phyloP scores from a whole-genome alignment of 2,797 vertebrate species.

The Microcaecilia unicolor region DNA sequence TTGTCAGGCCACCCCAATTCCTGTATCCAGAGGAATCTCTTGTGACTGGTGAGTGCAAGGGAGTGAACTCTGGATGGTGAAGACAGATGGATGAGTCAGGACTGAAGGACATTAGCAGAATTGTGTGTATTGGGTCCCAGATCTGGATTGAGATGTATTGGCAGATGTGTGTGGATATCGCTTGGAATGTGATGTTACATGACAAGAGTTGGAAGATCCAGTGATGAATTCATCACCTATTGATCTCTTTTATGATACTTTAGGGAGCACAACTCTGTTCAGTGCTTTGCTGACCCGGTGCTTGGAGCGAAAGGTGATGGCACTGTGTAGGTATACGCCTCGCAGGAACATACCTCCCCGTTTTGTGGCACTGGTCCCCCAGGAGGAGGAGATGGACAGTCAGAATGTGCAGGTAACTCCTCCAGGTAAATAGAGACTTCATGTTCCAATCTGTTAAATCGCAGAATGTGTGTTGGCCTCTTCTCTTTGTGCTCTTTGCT shows the following conservation, averaged over 20 bases:
- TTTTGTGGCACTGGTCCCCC: slow-evolving; percentile 84
- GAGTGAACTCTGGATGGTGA: no score
- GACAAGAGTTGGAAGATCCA: background rate
- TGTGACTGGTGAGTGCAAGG: slow-evolving; percentile 64
- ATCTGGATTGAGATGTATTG: no score
- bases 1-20: slow-evolving; percentile 70
- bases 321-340: slow-evolving; percentile 66
- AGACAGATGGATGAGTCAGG: no score
- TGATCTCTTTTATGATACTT: slow-evolving; percentile 1
- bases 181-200: no score
- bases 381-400: slow-evolving; percentile 74
- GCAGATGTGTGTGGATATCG: no score
- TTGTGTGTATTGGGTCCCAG: no score
- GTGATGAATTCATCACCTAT: no score
- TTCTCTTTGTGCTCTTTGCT: no score
- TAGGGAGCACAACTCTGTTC: slow-evolving; percentile 84
- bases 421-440: slow-evolving; percentile 58
- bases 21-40: slow-evolving; percentile 82
- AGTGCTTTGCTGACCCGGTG: slow-evolving; percentile 77
- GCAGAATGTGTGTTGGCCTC: no score
- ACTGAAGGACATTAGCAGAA: no score
- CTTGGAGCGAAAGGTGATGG: slow-evolving; percentile 71
- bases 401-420: slow-evolving; percentile 69
- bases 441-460: background rate
- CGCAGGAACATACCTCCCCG: slow-evolving; percentile 70